Percentiles rank a stretch among this genome's conserved stretches.
These are phyloP conservation scores for Enteromius thamalakanensis DNA, from an alignment of 2,797 vertebrate genomes.

Conservation along the genomic window DNA sequence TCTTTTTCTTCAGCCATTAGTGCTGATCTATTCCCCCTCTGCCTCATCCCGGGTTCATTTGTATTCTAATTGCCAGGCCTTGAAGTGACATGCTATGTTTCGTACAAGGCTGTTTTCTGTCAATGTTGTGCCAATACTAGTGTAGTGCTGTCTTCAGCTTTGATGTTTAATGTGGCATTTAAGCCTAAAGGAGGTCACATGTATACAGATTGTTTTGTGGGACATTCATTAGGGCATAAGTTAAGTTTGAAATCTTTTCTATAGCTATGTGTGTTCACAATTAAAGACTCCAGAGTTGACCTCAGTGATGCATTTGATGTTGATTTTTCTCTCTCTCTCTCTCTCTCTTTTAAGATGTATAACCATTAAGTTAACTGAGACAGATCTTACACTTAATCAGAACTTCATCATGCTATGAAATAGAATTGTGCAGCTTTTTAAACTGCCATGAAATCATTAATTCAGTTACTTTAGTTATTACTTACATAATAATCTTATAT, in stretches of 20 bases:
- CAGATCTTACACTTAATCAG: constrained; percentile 15
- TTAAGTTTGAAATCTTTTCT: not conserved
- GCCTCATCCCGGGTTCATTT: constrained; percentile 51
- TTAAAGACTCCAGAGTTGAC: not conserved
- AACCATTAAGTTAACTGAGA: not conserved
- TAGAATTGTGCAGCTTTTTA: not conserved
- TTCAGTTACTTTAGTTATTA: not conserved
- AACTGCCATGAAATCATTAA: not conserved
- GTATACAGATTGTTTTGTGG: constrained; percentile 1
- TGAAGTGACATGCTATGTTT: constrained; percentile 51
- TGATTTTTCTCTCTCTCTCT: not conserved
- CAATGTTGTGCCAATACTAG: constrained; percentile 39
- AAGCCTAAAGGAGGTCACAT: not conserved
- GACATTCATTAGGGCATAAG: not conserved
- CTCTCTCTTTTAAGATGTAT: not conserved
- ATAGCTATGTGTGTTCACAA: not conserved
- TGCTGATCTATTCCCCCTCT: constrained; percentile 54
- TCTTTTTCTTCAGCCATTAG: constrained; percentile 49
- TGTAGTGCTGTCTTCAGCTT: constrained; percentile 26
- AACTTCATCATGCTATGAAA: constrained; percentile 4
- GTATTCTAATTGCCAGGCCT: constrained; percentile 57
- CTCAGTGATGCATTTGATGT: not conserved
- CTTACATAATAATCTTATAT: not conserved
- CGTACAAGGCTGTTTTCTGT: constrained; percentile 49
- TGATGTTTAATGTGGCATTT: constrained; percentile 25